Conservation (phyloP, 2,888 invertebrate species). For the Rhogogaster chlorosoma region DNA sequence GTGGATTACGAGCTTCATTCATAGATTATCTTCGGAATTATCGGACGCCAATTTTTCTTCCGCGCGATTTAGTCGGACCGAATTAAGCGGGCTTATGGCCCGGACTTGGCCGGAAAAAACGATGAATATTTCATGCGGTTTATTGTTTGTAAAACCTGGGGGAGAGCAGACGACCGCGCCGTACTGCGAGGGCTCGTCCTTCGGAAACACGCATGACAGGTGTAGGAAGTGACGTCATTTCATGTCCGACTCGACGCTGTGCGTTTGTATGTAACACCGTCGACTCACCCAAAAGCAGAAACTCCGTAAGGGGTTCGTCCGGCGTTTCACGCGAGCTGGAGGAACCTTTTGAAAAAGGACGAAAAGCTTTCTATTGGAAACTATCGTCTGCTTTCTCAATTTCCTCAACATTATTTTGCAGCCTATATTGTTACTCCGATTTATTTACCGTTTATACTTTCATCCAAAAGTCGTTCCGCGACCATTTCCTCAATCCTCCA, state of each 20-base stretch:
- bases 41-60: background rate
- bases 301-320: background rate
- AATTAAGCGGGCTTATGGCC: background rate
- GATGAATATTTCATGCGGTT: conserved; percentile 58
- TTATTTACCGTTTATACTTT: background rate
- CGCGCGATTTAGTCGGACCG: background rate
- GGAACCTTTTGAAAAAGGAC: background rate
- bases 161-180: conserved; percentile 64
- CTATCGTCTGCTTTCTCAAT: conserved; percentile 34
- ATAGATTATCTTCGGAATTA: background rate
- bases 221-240: conserved; percentile 75
- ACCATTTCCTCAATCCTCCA: background rate
- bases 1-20: background rate
- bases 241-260: background rate
- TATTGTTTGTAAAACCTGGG: conserved; percentile 52
- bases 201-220: conserved; percentile 77
- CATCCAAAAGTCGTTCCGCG: background rate
- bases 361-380: conserved; percentile 38
- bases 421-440: background rate
- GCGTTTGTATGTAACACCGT: background rate
- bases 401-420: background rate
- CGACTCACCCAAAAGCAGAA: background rate
- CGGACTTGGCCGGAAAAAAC: background rate
- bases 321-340: background rate
- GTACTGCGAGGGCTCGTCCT: conserved; percentile 69